phyloP scores from a whole-genome alignment of 2,888 invertebrate species.

The Suillia variegata region DNA sequence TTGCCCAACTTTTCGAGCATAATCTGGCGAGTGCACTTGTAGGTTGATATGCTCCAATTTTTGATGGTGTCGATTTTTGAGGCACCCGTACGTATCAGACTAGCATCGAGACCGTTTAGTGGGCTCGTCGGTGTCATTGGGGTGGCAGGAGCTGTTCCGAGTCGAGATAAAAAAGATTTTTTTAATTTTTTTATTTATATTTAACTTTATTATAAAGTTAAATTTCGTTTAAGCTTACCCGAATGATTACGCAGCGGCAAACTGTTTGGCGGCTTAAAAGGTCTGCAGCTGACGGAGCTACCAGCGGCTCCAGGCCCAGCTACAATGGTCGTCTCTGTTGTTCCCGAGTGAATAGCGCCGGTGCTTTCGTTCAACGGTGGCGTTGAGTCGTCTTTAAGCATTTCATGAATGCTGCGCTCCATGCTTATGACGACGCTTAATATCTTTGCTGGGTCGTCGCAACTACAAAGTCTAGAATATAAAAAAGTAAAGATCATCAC shows the following conservation, averaged over 20 bases:
- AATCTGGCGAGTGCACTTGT: slow-evolving; percentile 96
- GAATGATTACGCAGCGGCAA: slow-evolving; percentile 76
- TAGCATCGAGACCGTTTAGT: slow-evolving; percentile 46
- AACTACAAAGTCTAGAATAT: too few relatives aligned
- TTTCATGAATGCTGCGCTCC: slow-evolving; percentile 73
- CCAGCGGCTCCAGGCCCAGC: slow-evolving; percentile 4
- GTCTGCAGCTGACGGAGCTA: slow-evolving; percentile 51
- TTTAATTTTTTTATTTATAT: background rate
- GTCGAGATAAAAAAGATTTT: background rate
- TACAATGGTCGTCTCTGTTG: slow-evolving; percentile 63
- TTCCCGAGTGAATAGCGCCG: slow-evolving; percentile 76
- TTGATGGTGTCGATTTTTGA: slow-evolving; percentile 91
- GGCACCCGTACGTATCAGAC: slow-evolving; percentile 58
- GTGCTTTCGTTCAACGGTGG: slow-evolving; percentile 78
- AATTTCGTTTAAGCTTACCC: slow-evolving; percentile 60
- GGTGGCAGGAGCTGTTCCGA: slow-evolving; percentile 61
- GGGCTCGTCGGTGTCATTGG: slow-evolving; percentile 62
- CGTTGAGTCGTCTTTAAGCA: slow-evolving; percentile 83
- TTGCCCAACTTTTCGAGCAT: slow-evolving; percentile 96
- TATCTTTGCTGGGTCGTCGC: too few relatives aligned
- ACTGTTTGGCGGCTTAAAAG: slow-evolving; percentile 69
- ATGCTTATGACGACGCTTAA: too few relatives aligned
- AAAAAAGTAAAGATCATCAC: too few relatives aligned
- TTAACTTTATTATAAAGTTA: slow-evolving; percentile 1
- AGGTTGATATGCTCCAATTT: slow-evolving; percentile 97